These are phyloP conservation scores for Microtus oregoni DNA, from an alignment of 2,113 vertebrate genomes.

Conservation along the genomic window DNA sequence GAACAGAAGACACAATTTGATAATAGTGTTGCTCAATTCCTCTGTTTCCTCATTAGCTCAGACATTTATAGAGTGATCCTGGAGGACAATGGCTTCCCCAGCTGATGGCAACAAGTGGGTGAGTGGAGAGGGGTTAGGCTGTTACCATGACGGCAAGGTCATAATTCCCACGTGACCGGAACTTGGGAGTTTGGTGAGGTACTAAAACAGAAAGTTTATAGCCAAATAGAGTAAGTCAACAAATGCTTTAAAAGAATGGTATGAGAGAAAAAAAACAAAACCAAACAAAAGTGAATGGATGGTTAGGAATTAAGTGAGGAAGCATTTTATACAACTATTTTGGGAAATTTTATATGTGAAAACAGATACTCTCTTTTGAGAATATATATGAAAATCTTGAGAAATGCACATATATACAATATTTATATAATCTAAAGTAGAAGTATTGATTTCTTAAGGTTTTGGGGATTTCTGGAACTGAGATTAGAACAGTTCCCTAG, in stretches of 20 bases:
- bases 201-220: background rate
- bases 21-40: background rate
- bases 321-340: constrained; percentile 16
- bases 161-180: background rate
- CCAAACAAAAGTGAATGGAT: background rate
- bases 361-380: background rate
- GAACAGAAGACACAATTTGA: background rate
- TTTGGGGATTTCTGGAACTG: background rate
- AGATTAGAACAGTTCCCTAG: background rate
- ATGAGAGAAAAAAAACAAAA: background rate
- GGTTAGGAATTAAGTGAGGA: background rate
- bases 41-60: background rate
- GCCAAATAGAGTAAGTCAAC: background rate
- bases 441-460: background rate
- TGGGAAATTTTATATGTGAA: background rate
- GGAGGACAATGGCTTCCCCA: background rate
- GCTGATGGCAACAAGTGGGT: background rate
- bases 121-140: background rate
- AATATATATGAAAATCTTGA: background rate
- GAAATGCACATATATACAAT: no score
- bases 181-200: background rate
- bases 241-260: background rate
- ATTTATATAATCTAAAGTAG: background rate
- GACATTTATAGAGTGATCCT: background rate
- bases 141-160: background rate